These are phyloP conservation scores for Actenoides hombroni DNA, from an alignment of 2,113 vertebrate species.

Conservation along the genomic window DNA sequence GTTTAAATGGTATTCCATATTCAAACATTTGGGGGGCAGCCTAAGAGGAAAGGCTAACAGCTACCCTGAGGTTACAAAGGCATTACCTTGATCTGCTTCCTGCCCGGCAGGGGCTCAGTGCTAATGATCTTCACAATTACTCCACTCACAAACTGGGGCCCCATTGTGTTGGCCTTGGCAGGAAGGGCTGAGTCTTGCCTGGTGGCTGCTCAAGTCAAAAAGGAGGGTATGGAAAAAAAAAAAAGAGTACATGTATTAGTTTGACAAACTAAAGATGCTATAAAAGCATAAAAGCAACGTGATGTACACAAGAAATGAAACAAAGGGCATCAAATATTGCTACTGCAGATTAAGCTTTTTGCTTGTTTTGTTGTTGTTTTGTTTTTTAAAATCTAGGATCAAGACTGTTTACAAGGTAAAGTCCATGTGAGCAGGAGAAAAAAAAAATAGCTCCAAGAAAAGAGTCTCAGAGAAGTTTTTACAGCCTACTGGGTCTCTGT, in stretches of 20 bases:
- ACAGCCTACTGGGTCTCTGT: background rate
- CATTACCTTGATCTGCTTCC: conserved; percentile 88
- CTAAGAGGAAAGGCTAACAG: conserved; percentile 27
- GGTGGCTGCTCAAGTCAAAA: conserved; percentile 31
- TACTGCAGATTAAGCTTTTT: too few species aligned
- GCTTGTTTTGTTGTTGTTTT: too few species aligned
- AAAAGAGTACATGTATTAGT: background rate
- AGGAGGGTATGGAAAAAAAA: background rate
- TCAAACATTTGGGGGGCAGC: conserved; percentile 2
- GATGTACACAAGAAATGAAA: background rate
- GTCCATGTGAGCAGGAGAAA: background rate
- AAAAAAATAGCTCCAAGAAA: background rate
- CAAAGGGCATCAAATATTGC: background rate
- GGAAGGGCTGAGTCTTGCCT: conserved; percentile 2
- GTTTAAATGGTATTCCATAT: conserved; percentile 5
- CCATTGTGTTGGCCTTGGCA: conserved; percentile 72
- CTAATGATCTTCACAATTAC: conserved; percentile 93
- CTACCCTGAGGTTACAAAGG: conserved; percentile 40
- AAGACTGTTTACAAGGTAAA: background rate
- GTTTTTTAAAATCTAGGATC: background rate
- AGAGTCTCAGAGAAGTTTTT: background rate
- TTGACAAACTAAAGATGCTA: background rate
- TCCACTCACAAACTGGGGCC: conserved; percentile 88
- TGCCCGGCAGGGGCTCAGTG: conserved; percentile 83
- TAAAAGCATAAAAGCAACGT: background rate